Conservation (phyloP, 2,888 invertebrate species). For the Anthrax anthrax region DNA sequence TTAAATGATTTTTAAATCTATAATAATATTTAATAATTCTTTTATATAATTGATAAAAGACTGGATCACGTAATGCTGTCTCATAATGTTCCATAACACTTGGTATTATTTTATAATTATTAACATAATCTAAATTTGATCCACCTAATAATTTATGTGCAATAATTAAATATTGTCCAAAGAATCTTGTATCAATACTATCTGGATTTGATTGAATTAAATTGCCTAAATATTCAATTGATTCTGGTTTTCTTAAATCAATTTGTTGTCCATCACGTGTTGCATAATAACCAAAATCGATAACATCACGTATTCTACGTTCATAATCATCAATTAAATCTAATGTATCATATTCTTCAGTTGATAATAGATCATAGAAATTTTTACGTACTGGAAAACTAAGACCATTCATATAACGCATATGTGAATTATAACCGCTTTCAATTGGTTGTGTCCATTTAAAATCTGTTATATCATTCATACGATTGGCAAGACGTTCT, state of each 20-base stretch:
- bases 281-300: slow-evolving; percentile 36
- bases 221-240: slow-evolving; percentile 41
- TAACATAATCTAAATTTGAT: slow-evolving; percentile 15
- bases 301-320: slow-evolving; percentile 36
- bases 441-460: slow-evolving; percentile 39
- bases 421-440: slow-evolving; percentile 47
- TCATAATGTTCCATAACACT: slow-evolving; percentile 50
- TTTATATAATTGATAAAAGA: slow-evolving; percentile 54
- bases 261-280: slow-evolving; percentile 19
- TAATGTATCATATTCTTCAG: slow-evolving; percentile 19
- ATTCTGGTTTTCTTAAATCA: slow-evolving; percentile 29
- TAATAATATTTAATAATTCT: slow-evolving; percentile 29
- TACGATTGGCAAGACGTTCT: slow-evolving; percentile 56
- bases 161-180: slow-evolving; percentile 22
- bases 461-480: slow-evolving; percentile 48
- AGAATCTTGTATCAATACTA: slow-evolving; percentile 22
- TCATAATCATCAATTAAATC: slow-evolving; percentile 20
- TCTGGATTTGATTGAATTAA: slow-evolving; percentile 41
- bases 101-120: slow-evolving; percentile 32
- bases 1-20: slow-evolving; percentile 13
- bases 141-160: slow-evolving; percentile 21
- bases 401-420: slow-evolving; percentile 49
- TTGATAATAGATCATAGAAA: slow-evolving; percentile 38
- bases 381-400: slow-evolving; percentile 48
- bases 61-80: slow-evolving; percentile 56